Percentiles rank a stretch among this genome's conserved stretches.
These are phyloP conservation scores for Neoascia interrupta DNA, from an alignment of 2,888 invertebrate genomes.

Conservation along the genomic window DNA sequence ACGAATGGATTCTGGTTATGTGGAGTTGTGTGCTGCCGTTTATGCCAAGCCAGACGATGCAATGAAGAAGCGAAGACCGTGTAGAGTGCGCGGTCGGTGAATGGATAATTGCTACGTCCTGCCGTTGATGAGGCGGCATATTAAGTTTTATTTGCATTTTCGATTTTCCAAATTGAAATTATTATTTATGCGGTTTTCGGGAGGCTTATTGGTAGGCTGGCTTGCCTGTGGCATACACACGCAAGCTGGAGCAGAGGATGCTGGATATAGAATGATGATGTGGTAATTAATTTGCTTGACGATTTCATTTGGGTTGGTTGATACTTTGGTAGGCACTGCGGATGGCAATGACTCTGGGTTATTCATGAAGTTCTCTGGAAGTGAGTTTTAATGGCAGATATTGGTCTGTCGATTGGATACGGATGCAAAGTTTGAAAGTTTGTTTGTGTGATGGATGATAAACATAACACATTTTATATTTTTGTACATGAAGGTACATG, in stretches of 20 bases:
- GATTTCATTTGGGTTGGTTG: constrained; percentile 62
- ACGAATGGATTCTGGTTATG: constrained; percentile 26
- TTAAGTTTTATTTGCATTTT: constrained; percentile 70
- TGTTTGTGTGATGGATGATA: too few species aligned
- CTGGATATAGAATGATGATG: constrained; percentile 58
- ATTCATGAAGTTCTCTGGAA: constrained; percentile 36
- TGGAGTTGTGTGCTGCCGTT: too few species aligned
- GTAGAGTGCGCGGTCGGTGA: constrained; percentile 59
- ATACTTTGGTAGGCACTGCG: background rate
- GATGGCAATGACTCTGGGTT: constrained; percentile 8
- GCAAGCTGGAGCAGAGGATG: constrained; percentile 12
- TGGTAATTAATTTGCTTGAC: constrained; percentile 69
- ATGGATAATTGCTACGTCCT: constrained; percentile 69
- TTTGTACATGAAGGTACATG: too few species aligned
- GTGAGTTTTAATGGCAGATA: too few species aligned
- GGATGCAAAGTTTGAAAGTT: too few species aligned
- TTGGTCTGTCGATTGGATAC: too few species aligned
- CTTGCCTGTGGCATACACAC: constrained; percentile 22
- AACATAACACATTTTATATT: too few species aligned
- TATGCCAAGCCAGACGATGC: constrained; percentile 11
- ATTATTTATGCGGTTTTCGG: constrained; percentile 66
- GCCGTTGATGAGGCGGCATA: constrained; percentile 69
- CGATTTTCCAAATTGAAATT: constrained; percentile 70
- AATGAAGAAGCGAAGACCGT: constrained; percentile 23
- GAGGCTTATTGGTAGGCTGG: constrained; percentile 49